A percentile compares a stretch with the other conserved stretches of the same genome.
These are phyloP conservation scores for Drosophila quadrilineata DNA, from an alignment of 1,140 invertebrate species.

Conservation along the genomic window DNA sequence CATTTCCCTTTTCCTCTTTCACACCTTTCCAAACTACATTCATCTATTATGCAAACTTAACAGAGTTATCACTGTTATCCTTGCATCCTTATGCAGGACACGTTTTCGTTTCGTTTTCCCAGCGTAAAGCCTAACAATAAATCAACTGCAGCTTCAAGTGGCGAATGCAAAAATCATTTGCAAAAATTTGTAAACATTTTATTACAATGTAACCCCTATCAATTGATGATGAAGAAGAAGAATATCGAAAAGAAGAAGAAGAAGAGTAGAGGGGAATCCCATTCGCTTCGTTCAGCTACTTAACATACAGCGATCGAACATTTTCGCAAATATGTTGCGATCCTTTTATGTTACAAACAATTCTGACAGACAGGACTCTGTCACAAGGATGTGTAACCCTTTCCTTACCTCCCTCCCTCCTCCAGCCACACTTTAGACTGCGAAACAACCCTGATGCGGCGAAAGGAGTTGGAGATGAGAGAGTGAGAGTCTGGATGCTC, in stretches of 20 bases:
- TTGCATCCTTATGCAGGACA: no score
- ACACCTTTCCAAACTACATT: not conserved
- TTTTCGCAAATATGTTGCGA: slow-evolving; percentile 34
- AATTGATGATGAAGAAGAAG: no score
- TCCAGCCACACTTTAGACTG: not conserved
- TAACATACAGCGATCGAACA: slow-evolving; percentile 49
- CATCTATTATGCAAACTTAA: slow-evolving; percentile 15
- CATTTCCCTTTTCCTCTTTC: no score
- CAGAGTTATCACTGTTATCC: slow-evolving; percentile 32
- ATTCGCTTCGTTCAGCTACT: slow-evolving; percentile 44
- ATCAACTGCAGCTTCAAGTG: slow-evolving; percentile 45
- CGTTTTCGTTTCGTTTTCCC: no score
- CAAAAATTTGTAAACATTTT: slow-evolving; percentile 74
- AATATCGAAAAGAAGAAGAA: not conserved
- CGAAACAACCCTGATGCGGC: slow-evolving; percentile 4
- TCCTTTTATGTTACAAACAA: slow-evolving; percentile 8
- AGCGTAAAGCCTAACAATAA: slow-evolving; percentile 34
- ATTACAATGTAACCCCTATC: slow-evolving; percentile 57
- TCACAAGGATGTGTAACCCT: slow-evolving; percentile 28
- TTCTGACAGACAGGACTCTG: slow-evolving; percentile 11
- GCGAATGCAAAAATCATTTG: slow-evolving; percentile 68
- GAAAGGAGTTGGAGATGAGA: not conserved
- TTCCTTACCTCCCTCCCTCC: slow-evolving; percentile 7
- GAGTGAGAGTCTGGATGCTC: not conserved
- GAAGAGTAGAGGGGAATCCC: slow-evolving; percentile 5